Base-by-base conservation (phyloP, 2,113 vertebrate genomes). In the Dissostichus mawsoni region DNA sequence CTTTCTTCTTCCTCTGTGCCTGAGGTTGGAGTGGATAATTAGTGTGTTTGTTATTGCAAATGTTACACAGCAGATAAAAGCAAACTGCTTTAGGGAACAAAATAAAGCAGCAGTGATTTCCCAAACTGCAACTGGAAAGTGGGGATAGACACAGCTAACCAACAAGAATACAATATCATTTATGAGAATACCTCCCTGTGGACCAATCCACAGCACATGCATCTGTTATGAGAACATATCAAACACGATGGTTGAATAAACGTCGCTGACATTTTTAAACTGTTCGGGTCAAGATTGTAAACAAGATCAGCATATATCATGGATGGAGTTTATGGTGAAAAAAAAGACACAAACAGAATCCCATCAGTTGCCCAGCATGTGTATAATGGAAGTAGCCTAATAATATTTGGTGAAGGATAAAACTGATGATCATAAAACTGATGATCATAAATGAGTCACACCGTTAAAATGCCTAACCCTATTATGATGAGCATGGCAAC, bases 1-100 rank as follows among this genome's bases (percentile, higher is more conserved):
- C 74, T 89, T 87, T 82, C 57, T 82, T 65, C 56, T 69, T 71
- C 78, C 78, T 73, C 80, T 62, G 66, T 50, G 80, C 72, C 80
- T 56, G 77, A 81, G 76, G 82, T 89, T 84, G 55, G 17, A 23
- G 50, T 59, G 66, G 82, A 57, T 91, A 88, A 92, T 91, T 86
- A 80, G 70, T 6, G 41, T 89, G 84, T 91, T 91, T 92, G 68
- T 93, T 91, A 57, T 92, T 89, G 63, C 76, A 85, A 68, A 73
- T 81, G 56, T 66, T 80, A 36, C 61, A 62, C 65, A 78, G 53
- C 51, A 69, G 81, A 85, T 83, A 77, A 89, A 90, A 86, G 79
- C 62, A 83, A 82, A 68, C 44, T 69, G 50, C 74, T 69, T 50
- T 20, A 48, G 18, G 36, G 41, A 69, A 80, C 16, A 20, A 75